Evolutionary conservation across 2,888 invertebrate genomes (phyloP).

Genomic region (Leptinotarsa peninsularis): DNA sequence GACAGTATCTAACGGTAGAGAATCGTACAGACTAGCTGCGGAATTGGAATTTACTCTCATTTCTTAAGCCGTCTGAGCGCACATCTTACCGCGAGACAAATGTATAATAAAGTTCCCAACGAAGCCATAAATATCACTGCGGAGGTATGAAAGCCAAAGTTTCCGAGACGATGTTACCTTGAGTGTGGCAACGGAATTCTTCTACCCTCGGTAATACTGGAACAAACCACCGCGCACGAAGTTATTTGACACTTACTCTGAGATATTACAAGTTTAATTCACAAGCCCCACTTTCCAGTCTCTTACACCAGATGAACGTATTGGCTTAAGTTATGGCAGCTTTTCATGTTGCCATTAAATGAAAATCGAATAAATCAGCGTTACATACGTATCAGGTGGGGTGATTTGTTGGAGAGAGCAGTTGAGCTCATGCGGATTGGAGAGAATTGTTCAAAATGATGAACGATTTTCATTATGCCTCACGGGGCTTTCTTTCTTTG

Average conservation of each 20-base stretch:
- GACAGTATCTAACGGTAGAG: conserved; percentile 14
- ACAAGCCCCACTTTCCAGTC: conserved; percentile 42
- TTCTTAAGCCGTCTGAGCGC: conserved; percentile 31
- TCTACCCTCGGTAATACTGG: conserved; percentile 33
- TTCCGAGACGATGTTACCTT: conserved; percentile 34
- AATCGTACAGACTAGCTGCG: conserved; percentile 1
- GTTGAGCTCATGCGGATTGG: not conserved
- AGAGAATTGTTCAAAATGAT: not conserved
- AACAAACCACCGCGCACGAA: conserved; percentile 52
- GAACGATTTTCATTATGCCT: conserved; percentile 4
- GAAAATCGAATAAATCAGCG: conserved; percentile 10
- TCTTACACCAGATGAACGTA: conserved; percentile 46
- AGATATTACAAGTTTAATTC: conserved; percentile 55
- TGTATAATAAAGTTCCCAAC: conserved; percentile 44
- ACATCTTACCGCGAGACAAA: conserved; percentile 38
- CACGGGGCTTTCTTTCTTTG: not conserved
- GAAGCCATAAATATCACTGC: conserved; percentile 43
- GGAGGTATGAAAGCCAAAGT: conserved; percentile 37
- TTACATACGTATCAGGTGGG: conserved; percentile 16
- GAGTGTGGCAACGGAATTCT: conserved; percentile 47
- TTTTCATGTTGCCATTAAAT: conserved; percentile 23
- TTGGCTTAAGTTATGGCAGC: conserved; percentile 42
- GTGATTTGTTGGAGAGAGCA: conserved; percentile 5
- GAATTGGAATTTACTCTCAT: conserved; percentile 33
- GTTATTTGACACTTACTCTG: conserved; percentile 54